Evolutionary conservation across 23 tunicate genomes (phyloP).

Genomic region (Phallusia fumigata): DNA sequence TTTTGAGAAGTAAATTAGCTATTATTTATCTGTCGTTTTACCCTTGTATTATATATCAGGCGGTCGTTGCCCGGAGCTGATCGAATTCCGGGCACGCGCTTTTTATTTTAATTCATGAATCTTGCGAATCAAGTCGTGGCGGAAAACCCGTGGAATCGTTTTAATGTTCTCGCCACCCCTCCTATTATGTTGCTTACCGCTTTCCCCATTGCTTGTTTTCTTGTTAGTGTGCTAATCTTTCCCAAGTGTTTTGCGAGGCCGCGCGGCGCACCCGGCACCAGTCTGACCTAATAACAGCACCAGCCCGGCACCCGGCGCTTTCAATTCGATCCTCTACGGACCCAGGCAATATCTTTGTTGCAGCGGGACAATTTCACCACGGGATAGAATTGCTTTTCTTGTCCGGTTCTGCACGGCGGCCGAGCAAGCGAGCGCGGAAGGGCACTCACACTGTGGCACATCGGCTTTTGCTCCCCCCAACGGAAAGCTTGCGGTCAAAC

Average conservation of each 20-base stretch:
- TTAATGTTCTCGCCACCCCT: neutral
- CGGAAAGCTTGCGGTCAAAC: conserved; percentile 9
- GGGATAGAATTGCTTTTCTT: neutral
- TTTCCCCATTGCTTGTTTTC: neutral
- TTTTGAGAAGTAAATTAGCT: conserved; percentile 13
- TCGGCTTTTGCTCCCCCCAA: conserved; percentile 5
- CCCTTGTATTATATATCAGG: neutral
- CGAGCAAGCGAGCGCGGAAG: neutral
- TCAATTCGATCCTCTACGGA: conserved; percentile 10
- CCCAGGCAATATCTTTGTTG: neutral
- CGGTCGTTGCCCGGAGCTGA: neutral
- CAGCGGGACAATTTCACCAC: neutral
- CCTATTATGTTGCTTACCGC: conserved; percentile 15
- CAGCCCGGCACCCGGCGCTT: neutral
- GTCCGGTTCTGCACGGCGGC: neutral
- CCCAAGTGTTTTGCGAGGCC: conserved; percentile 7
- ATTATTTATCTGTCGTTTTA: conserved; percentile 10
- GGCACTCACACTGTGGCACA: conserved; percentile 13
- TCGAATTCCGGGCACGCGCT: neutral
- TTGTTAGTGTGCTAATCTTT: conserved; percentile 12
- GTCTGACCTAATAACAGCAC: conserved; percentile 2
- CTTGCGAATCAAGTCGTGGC: neutral
- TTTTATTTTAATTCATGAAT: neutral
- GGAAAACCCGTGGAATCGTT: neutral
- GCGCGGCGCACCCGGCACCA: conserved; percentile 2